Percentiles rank a stretch among this genome's conserved stretches.
phyloP scores from a whole-genome alignment of 2,113 vertebrate species.

The Aegithalos caudatus region DNA sequence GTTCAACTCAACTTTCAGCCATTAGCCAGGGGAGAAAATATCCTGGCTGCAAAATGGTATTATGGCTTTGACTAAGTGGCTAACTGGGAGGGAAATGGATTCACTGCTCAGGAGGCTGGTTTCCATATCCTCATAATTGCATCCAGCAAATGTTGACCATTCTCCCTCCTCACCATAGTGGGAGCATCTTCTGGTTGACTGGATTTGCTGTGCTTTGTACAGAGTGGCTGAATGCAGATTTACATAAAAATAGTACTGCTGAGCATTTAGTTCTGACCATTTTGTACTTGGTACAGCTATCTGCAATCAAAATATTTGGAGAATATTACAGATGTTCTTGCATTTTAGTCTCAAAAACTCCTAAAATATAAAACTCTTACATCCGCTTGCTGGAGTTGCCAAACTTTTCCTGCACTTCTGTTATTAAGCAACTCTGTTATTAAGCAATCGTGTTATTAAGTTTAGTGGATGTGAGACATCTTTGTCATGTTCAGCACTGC shows the following conservation, averaged over 20 bases:
- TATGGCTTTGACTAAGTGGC: neutral
- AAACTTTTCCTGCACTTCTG: conserved; percentile 5
- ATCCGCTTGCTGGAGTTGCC: neutral
- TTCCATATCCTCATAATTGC: neutral
- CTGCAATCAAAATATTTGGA: neutral
- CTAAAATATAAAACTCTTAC: neutral
- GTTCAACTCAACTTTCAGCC: neutral
- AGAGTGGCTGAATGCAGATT: neutral
- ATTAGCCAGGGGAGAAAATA: neutral
- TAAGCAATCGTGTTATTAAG: conserved; percentile 16
- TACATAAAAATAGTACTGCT: conserved; percentile 41
- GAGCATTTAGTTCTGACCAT: conserved; percentile 26
- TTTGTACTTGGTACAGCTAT: conserved; percentile 33
- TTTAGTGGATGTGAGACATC: neutral
- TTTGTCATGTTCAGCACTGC: neutral
- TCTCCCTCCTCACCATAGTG: neutral
- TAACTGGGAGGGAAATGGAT: neutral
- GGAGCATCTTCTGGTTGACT: conserved; percentile 6
- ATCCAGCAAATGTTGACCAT: neutral
- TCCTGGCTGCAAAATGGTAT: neutral
- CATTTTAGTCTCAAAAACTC: neutral
- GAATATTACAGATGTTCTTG: conserved; percentile 40
- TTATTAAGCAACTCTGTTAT: conserved; percentile 41
- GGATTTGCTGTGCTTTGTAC: neutral
- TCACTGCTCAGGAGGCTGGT: neutral